Evolutionary conservation across 2,113 vertebrate genomes (phyloP), one percentile per base, ranked within the genome.

Genomic region (Hippocampus comes): DNA sequence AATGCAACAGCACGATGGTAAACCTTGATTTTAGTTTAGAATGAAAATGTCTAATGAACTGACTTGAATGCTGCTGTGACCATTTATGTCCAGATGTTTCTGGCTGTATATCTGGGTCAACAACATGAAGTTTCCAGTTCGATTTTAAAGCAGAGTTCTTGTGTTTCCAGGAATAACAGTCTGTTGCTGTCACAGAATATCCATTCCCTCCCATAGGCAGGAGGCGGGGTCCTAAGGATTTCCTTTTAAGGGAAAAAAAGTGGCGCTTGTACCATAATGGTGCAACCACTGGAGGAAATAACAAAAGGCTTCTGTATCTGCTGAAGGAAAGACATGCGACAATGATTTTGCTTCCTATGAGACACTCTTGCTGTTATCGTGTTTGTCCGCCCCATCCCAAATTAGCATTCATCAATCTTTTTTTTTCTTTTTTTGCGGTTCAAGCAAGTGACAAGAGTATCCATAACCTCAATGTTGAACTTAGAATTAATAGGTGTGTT

Each of bases 161-260:
- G 2, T 64, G 17, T 64, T 65, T 66, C 63, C 63, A 66, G 76
- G 70, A 68, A 43, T 56, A n/a, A 57, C 55, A 20, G 20, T 68
- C 27, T 69, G 48, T 41, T 69, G 68, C 34, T 42, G 38, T 70
- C 48, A 38, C 34, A 41, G 41, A 61, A 48, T 25, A 67, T 61
- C 63, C 8, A 72, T 34, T 57, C 72, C 72, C 60, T 49, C 23
- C 23, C 59, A 59, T 48, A 66, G 42, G 38, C 23, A 77, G 63
- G 64, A 75, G 79, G 76, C 27, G 27, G 59, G 38, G 23, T 67
- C 43, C 42, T 41, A 30, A 43, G 55, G 14, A 55, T 79, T 80
- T 69, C 90, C 90, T 89, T 91, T 85, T 88, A 90, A 89, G 90
- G 90, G 82, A 82, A 87, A 79, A 78, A 84, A 89, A 89, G 84